These are phyloP conservation scores for Siniperca undulata DNA, from an alignment of 2,797 vertebrate genomes.

Conservation along the genomic window DNA sequence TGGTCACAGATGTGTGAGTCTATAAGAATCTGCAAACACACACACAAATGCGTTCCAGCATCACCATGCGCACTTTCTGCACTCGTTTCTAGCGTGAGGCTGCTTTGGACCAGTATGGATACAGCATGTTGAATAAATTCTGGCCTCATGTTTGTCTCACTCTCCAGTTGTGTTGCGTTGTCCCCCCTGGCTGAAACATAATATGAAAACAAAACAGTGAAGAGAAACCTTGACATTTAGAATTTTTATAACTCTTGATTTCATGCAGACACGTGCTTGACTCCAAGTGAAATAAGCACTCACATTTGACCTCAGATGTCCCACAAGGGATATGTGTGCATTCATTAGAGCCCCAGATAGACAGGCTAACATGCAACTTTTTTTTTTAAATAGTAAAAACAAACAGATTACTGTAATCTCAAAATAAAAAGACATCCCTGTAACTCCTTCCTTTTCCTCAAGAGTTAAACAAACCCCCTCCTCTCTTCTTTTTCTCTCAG, in stretches of 20 bases:
- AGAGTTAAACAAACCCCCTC: not conserved
- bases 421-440: not conserved
- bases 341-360: constrained; percentile 16
- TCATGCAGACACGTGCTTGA: constrained; percentile 33
- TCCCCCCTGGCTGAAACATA: constrained; percentile 43
- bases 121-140: constrained; percentile 47
- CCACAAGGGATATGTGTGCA: constrained; percentile 21
- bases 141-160: constrained; percentile 52
- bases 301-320: constrained; percentile 40
- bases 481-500: constrained; percentile 69
- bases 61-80: constrained; percentile 30
- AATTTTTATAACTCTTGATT: constrained; percentile 41
- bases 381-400: not conserved
- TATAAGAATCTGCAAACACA: constrained; percentile 71
- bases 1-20: constrained; percentile 75
- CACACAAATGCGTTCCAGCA: constrained; percentile 57
- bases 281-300: constrained; percentile 8
- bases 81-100: constrained; percentile 21
- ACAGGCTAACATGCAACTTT: not conserved
- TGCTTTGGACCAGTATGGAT: constrained; percentile 43
- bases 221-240: constrained; percentile 35
- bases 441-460: not conserved
- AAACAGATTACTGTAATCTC: not conserved
- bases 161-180: constrained; percentile 41
- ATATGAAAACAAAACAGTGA: constrained; percentile 54